Base-by-base conservation (phyloP, 2,113 vertebrate genomes). In the Spea multiplicata region DNA sequence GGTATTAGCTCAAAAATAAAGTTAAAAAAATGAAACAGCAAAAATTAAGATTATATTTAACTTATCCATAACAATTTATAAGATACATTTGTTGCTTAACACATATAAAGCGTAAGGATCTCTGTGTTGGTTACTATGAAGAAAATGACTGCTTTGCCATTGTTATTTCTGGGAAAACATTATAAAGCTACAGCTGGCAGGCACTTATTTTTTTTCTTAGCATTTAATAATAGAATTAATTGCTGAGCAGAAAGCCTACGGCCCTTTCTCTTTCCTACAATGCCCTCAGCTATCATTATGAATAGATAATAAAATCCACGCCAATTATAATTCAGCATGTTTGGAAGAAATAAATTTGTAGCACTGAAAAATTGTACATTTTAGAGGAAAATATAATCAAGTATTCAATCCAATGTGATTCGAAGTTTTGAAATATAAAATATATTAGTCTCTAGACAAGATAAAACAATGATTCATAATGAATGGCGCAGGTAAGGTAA, bases 201-300 rank as follows among this genome's bases (percentile, higher is more conserved):
- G 82, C 89, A 83, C 87, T 91, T 88, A 83, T 86, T 87, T 90
- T 90, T 30, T 90, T 89, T 86, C 88, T 89, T 91, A 89, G 84
- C 83, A 84, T 88, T 90, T 90, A 90, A 92, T 93, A 93, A 90
- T 89, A 90, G 86, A 92, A 92, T 92, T 92, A 91, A 92, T 88
- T 91, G 88, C 85, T 86, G 89, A 91, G 90, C 87, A 86, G 88
- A 88, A 89, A 89, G 87, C 87, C 87, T 86, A 77, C 87, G 87
- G 66, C 86, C 82, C 85, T 86, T 88, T 87, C 83, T 86, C 85
- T 89, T 82, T 72, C 86, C 86, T 82, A 85, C 68, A 30, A 83
- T 91, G 86, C 85, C 88, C 90, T 93, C 88, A 89, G 84, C 84
- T 89, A 89, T 88, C 76, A 74, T 90, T 87, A 85, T 82, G 84